Conservation (phyloP, 2,797 vertebrate species). For the Chanos chanos region DNA sequence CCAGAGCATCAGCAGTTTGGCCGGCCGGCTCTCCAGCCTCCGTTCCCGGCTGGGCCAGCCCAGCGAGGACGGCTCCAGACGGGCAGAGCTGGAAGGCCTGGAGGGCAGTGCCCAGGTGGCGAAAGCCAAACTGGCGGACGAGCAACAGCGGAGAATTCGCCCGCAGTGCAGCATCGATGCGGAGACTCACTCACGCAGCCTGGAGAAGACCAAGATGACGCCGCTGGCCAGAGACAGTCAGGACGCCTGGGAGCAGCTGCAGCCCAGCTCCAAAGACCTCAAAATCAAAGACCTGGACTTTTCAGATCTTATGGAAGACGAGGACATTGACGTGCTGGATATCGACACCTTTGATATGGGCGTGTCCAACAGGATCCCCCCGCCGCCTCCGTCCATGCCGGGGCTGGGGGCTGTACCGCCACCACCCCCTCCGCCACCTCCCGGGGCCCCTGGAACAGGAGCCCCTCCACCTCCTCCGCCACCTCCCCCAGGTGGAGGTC, state of each 20-base stretch:
- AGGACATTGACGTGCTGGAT: slow-evolving; percentile 86
- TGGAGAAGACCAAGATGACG: slow-evolving; percentile 70
- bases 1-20: slow-evolving; percentile 27
- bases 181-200: slow-evolving; percentile 67
- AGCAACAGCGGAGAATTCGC: slow-evolving; percentile 49
- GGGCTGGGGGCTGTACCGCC: slow-evolving; percentile 38
- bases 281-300: slow-evolving; percentile 95
- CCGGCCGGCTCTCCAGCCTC: slow-evolving; percentile 33
- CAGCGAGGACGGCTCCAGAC: slow-evolving; percentile 50
- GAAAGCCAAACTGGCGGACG: slow-evolving; percentile 59
- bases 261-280: slow-evolving; percentile 64
- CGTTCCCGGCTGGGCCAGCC: slow-evolving; percentile 27
- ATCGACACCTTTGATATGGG: slow-evolving; percentile 57
- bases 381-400: slow-evolving; percentile 26
- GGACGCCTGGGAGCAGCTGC: slow-evolving; percentile 70
- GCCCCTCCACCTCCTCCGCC: slow-evolving; percentile 58
- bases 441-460: slow-evolving; percentile 24
- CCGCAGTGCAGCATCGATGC: slow-evolving; percentile 77
- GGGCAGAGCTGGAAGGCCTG: slow-evolving; percentile 62
- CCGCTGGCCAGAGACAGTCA: slow-evolving; percentile 63
- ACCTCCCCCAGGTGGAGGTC: slow-evolving; percentile 32
- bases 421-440: slow-evolving; percentile 46
- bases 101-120: slow-evolving; percentile 58
- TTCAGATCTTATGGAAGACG: slow-evolving; percentile 91
- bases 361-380: slow-evolving; percentile 44